Conservation (phyloP, 2,888 invertebrate species). For the Drosophila aldrichi region DNA sequence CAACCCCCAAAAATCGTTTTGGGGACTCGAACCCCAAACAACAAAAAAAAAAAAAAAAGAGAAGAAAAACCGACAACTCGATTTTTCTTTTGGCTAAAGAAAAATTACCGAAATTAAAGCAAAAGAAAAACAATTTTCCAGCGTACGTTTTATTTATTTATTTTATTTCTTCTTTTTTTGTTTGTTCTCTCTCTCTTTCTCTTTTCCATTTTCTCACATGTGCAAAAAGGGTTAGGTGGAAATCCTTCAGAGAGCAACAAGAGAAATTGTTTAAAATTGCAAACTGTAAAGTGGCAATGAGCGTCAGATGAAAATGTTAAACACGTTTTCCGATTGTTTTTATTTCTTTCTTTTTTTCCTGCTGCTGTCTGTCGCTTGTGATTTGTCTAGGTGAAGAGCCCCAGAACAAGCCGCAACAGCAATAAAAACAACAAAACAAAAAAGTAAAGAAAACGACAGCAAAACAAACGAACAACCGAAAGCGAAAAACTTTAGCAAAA, state of each 20-base stretch:
- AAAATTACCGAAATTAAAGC: slow-evolving; percentile 82
- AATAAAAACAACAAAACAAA: slow-evolving; percentile 26
- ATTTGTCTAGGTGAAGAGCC: slow-evolving; percentile 61
- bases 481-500: slow-evolving; percentile 19
- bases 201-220: slow-evolving; percentile 21
- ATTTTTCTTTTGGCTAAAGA: slow-evolving; percentile 78
- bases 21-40: slow-evolving; percentile 47
- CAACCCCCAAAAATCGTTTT: slow-evolving; percentile 56
- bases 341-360: slow-evolving; percentile 6
- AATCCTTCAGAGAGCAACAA: slow-evolving; percentile 65
- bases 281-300: slow-evolving; percentile 58
- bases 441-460: slow-evolving; percentile 10
- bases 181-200: not conserved
- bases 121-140: slow-evolving; percentile 81
- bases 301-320: slow-evolving; percentile 70
- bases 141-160: slow-evolving; percentile 29
- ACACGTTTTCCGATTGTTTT: slow-evolving; percentile 63
- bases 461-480: slow-evolving; percentile 1
- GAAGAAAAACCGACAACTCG: slow-evolving; percentile 68
- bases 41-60: slow-evolving; percentile 6
- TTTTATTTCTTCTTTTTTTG: not conserved
- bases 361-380: slow-evolving; percentile 50
- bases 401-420: slow-evolving; percentile 46
- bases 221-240: slow-evolving; percentile 64
- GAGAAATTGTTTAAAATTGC: slow-evolving; percentile 76